Conservation (phyloP, 2,113 vertebrate genomes). For the Centropus bengalensis region DNA sequence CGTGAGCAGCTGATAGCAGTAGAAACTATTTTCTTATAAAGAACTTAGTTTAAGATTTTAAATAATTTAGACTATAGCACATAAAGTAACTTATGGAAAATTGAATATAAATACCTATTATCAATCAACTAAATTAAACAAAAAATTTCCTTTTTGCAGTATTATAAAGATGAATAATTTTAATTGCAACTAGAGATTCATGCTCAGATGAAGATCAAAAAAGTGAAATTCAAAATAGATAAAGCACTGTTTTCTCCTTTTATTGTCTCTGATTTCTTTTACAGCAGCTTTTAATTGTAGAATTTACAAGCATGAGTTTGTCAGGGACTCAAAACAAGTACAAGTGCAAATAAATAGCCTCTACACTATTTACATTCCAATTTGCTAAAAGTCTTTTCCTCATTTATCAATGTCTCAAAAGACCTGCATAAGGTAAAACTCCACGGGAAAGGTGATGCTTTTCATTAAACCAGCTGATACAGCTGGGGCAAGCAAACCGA, state of each 20-base stretch:
- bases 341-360: background rate
- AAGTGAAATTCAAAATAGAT: background rate
- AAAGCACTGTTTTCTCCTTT: background rate
- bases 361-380: background rate
- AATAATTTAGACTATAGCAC: background rate
- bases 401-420: background rate
- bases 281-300: background rate
- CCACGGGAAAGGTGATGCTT: background rate
- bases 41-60: background rate
- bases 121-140: background rate
- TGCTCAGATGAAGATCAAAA: background rate
- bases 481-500: background rate
- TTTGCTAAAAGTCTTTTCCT: background rate
- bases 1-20: background rate
- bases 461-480: background rate
- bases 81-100: background rate
- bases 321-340: background rate
- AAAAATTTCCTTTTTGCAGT: background rate
- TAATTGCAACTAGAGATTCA: background rate
- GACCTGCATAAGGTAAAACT: background rate
- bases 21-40: background rate
- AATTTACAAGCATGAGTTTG: background rate
- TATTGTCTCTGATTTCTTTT: background rate
- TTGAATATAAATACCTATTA: background rate
- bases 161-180: background rate